phyloP scores from a whole-genome alignment of 2,797 vertebrate species.

The Pyrrhura leucotis region DNA sequence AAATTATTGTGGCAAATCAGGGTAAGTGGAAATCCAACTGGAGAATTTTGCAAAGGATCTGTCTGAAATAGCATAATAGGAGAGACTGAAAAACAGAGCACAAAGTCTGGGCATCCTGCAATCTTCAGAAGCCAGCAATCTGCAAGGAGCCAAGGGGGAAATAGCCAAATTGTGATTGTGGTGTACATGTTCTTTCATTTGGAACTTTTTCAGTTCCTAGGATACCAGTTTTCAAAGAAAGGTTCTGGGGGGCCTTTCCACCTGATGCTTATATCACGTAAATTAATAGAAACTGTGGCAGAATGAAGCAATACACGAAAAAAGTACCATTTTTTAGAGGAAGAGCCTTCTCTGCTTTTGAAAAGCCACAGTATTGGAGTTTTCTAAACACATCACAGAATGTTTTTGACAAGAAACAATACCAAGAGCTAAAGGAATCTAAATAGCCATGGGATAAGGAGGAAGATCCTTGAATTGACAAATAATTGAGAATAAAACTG shows the following conservation, averaged over 20 bases:
- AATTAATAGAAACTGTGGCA: background rate
- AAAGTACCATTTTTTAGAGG: background rate
- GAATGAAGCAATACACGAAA: background rate
- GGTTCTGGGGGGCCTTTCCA: background rate
- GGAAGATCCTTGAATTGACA: background rate
- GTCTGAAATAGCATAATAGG: background rate
- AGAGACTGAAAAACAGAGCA: background rate
- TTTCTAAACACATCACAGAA: background rate
- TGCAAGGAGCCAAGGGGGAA: background rate
- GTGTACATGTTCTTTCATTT: background rate
- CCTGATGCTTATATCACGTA: background rate
- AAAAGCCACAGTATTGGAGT: background rate
- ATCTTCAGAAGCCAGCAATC: background rate
- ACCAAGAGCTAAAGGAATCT: background rate
- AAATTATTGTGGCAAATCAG: background rate
- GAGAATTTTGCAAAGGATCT: background rate
- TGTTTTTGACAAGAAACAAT: background rate
- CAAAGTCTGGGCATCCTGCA: background rate
- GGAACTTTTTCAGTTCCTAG: background rate
- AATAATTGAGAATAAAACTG: background rate
- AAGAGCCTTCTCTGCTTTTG: background rate
- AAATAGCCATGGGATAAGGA: background rate
- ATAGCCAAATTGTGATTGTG: background rate
- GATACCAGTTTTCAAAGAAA: background rate
- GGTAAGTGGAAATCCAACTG: background rate